Percentiles rank a stretch among this genome's conserved stretches.
These are phyloP conservation scores for Trochalopteron elliotii DNA, from an alignment of 2,113 vertebrate genomes.

Conservation along the genomic window DNA sequence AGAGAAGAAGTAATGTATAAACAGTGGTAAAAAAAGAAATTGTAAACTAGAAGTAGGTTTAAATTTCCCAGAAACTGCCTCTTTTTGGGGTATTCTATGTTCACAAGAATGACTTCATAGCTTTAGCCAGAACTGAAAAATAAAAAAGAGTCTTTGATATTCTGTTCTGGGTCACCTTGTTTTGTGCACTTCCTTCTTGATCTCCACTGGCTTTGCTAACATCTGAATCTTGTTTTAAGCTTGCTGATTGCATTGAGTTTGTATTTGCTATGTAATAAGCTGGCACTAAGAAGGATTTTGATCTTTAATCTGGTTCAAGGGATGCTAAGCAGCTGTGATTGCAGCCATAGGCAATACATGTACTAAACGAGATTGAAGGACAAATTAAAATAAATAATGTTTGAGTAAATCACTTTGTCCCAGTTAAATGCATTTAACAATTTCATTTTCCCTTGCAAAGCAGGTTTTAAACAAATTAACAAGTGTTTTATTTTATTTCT, in stretches of 20 bases:
- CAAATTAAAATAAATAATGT: slow-evolving; percentile 73
- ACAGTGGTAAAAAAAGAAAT: background rate
- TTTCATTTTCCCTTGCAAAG: slow-evolving; percentile 55
- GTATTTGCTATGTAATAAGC: slow-evolving; percentile 64
- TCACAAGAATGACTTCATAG: background rate
- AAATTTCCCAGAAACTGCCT: background rate
- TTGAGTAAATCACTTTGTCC: slow-evolving; percentile 64
- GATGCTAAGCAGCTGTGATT: slow-evolving; percentile 65
- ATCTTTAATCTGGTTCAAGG: slow-evolving; percentile 73
- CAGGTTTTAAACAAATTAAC: slow-evolving; percentile 59
- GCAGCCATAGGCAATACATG: slow-evolving; percentile 62
- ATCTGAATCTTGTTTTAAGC: slow-evolving; percentile 60
- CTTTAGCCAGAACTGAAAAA: background rate
- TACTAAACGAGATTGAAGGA: slow-evolving; percentile 71
- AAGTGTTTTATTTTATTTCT: slow-evolving; percentile 23
- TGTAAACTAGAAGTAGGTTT: background rate
- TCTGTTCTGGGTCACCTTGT: slow-evolving; percentile 66
- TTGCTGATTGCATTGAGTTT: slow-evolving; percentile 65
- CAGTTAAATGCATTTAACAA: slow-evolving; percentile 55
- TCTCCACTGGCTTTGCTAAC: slow-evolving; percentile 57
- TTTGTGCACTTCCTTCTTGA: slow-evolving; percentile 55
- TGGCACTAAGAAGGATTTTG: slow-evolving; percentile 74
- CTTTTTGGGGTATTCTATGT: background rate
- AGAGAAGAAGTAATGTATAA: background rate
- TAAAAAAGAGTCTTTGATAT: background rate